These are phyloP conservation scores for Regulus satrapa DNA, from an alignment of 2,113 vertebrate genomes.

Conservation along the genomic window DNA sequence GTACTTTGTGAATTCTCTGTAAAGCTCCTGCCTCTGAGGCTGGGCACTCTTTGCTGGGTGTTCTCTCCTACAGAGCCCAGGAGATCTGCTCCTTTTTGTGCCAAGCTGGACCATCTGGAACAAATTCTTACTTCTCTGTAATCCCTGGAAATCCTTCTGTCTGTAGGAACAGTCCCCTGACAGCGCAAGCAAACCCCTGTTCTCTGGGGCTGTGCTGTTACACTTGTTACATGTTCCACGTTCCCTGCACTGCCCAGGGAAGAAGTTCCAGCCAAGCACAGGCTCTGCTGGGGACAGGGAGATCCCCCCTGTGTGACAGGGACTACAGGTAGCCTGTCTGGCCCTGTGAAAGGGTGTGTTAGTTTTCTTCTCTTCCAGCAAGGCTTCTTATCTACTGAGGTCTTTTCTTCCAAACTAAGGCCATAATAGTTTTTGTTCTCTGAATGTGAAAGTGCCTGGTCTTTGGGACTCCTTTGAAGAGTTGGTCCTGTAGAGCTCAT, in stretches of 20 bases:
- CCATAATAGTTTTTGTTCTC: not conserved
- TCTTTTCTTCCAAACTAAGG: not conserved
- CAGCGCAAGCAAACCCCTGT: not conserved
- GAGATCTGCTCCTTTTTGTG: not conserved
- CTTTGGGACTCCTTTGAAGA: not conserved
- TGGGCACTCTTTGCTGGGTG: not conserved
- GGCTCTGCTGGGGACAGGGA: not conserved
- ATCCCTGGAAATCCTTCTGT: not conserved
- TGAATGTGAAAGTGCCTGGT: not conserved
- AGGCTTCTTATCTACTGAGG: not conserved
- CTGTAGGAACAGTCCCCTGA: not conserved
- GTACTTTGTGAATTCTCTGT: not conserved
- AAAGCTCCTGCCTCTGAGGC: not conserved
- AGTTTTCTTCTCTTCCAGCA: not conserved
- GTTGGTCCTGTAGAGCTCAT: not conserved
- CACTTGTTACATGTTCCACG: rapidly evolving
- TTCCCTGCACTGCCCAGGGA: too few relatives aligned
- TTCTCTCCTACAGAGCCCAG: not conserved
- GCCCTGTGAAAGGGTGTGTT: not conserved
- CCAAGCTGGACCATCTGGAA: not conserved
- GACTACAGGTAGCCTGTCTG: not conserved
- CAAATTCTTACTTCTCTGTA: not conserved
- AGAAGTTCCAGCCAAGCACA: not conserved
- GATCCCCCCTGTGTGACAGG: not conserved
- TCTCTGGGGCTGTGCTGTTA: not conserved